Conservation (phyloP, 2,888 invertebrate genomes). For the Diploptera punctata region DNA sequence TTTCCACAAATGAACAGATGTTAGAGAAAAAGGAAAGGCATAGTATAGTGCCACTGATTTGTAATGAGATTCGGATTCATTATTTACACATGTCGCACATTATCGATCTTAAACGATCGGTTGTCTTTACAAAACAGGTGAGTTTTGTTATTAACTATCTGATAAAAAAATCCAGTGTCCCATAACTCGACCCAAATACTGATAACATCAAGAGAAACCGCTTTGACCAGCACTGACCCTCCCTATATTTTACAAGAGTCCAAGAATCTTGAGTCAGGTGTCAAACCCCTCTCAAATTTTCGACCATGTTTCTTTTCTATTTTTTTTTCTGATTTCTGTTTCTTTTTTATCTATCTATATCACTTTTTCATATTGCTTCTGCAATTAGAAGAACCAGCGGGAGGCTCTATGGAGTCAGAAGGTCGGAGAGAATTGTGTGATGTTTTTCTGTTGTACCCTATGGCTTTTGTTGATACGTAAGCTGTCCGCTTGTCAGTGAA, state of each 20-base stretch:
- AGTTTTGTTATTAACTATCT: slow-evolving; percentile 3
- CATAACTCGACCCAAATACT: neutral
- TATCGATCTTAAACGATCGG: neutral
- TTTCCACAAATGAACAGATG: no score
- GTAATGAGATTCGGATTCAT: neutral
- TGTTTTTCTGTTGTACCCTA: slow-evolving; percentile 24
- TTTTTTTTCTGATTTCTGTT: no score
- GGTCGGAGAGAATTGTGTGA: neutral
- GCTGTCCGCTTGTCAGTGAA: neutral
- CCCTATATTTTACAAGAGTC: slow-evolving; percentile 25
- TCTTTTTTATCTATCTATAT: neutral
- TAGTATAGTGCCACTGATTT: no score
- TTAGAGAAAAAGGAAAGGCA: no score
- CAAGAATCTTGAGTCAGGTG: slow-evolving; percentile 12
- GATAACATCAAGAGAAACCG: neutral
- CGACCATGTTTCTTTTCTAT: neutral
- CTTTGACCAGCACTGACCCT: slow-evolving; percentile 1
- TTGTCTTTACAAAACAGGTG: no score
- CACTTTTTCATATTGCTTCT: slow-evolving; percentile 18
- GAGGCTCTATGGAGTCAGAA: slow-evolving; percentile 9
- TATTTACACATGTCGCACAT: neutral
- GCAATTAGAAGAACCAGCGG: slow-evolving; percentile 31
- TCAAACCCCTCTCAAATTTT: slow-evolving; percentile 10
- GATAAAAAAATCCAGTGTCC: neutral
- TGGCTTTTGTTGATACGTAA: slow-evolving; percentile 11